Evolutionary conservation across 2,888 invertebrate species (phyloP), one percentile per base, ranked within the genome.

Genomic region (Acrobasis consociella): DNA sequence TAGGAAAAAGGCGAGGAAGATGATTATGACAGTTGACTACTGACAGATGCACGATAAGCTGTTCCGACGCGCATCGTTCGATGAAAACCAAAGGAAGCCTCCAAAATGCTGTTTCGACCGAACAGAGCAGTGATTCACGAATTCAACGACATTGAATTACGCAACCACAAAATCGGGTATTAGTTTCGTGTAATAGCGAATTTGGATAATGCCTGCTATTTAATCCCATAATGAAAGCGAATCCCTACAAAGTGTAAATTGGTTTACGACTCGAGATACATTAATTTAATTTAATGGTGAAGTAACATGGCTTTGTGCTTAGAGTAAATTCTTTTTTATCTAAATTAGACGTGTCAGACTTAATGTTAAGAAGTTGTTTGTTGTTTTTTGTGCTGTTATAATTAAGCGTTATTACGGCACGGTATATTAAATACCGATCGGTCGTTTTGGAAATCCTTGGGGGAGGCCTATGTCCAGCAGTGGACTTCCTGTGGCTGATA

Each of bases 171-270:
- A 17, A 42, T 56, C 22, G 11, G 16, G 11, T 42, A 56, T 46
- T 17, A 42, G 39, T 59, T 31, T 15, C 10, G 51, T 60, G 15
- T 52, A 52, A 16, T 39, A 52, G 51, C 39, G 16, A 60, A 60
- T 60, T 51, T 39, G 52, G 60, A 60, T 60, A 52, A 51, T 52
- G 8, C 38, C 51, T 60, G 60, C 38, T 51, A 17, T 60, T 51
- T 60, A 60, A 60, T 60, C 60, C 60, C 39, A 39, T 60, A 60
- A 60, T 50, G 60, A 60, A 51, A 60, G 51, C 11, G 60, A 60
- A 51, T 60, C 60, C 60, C 38, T 39, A 42, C 51, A 38, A 39
- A 51, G 39, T 60, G 50, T 60, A 60, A 60, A 60, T 60, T 60
- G 51, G 60, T 60, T 60, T 51, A 60, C 38, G 60, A 60, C 39